Base-by-base conservation (phyloP, 2,797 vertebrate species). In the Carduelis carduelis region DNA sequence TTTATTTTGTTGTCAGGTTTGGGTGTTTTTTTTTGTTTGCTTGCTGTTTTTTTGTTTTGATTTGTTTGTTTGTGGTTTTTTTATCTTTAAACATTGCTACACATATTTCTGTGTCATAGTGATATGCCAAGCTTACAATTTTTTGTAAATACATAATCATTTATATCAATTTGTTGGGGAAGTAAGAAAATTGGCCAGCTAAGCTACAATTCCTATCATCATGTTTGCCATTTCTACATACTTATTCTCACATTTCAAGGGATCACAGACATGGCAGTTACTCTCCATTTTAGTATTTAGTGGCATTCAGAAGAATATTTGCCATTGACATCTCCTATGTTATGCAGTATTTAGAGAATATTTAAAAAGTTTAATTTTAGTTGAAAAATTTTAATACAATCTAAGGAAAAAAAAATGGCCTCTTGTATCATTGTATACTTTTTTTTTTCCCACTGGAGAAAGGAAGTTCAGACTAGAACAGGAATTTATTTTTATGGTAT, bases 171-270 rank as follows among this genome's bases (percentile, higher is more conserved):
- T 75, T 1, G 1, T 39, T 81, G 23, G 17, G 43, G 14, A 93
- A 64, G 27, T 60, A 63, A 78, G 59, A 90, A 86, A 78, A 57
- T 37, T 79, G 28, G 11, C 20, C 26, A 55, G 22, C 39, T 87
- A n/a, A 71, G 9, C 21, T 64, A 34, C 0, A 0, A 50, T 8
- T 34, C 55, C n/a, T 76, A 37, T 83, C 35, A 47, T 18, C 5
- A 22, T 49, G 19, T 83, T 70, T 85, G 50, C 27, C 5, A 41
- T 39, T 76, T 87, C 27, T 86, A 18, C 15, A 17, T 11, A 60
- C 3, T 63, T 77, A 53, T 59, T 76, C 53, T 60, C 12, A 32
- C 20, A 32, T 87, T 83, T 87, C 47, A 69, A 66, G 71, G 37
- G 11, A 60, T 39, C 43, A 50, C 12, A 53, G 14, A 18, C 61